Evolutionary conservation across 2,888 invertebrate genomes (phyloP).

Genomic region (Oeneis ivallda): DNA sequence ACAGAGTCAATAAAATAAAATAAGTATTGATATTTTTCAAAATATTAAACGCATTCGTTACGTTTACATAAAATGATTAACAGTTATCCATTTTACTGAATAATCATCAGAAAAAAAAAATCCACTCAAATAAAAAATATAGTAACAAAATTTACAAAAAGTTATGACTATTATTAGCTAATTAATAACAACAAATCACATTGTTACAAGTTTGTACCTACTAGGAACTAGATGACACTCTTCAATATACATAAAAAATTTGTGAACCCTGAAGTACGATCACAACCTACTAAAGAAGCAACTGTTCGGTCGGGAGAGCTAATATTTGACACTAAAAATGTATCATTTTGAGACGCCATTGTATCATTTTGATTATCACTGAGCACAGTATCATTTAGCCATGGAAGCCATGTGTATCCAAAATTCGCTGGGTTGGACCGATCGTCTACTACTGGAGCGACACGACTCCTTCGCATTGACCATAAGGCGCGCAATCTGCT

Average conservation of each 20-base stretch:
- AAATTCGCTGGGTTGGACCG: slow-evolving; percentile 86
- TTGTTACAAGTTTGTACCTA: not conserved
- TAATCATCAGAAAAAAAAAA: not conserved
- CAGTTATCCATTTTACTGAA: not conserved
- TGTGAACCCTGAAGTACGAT: slow-evolving; percentile 55
- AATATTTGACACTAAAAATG: slow-evolving; percentile 1
- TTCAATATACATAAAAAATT: slow-evolving; percentile 70
- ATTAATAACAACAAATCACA: slow-evolving; percentile 13
- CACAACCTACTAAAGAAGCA: slow-evolving; percentile 56
- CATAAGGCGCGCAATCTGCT: slow-evolving; percentile 67
- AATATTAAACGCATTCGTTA: too few species aligned
- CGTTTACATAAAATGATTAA: too few species aligned
- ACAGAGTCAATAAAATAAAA: not conserved
- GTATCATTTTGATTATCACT: slow-evolving; percentile 17
- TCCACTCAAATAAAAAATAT: not conserved
- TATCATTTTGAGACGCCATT: slow-evolving; percentile 5
- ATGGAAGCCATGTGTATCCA: slow-evolving; percentile 87
- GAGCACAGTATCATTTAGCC: slow-evolving; percentile 55
- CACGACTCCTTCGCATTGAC: slow-evolving; percentile 74
- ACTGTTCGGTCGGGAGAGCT: slow-evolving; percentile 44
- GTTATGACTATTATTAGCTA: not conserved
- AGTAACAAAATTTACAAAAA: slow-evolving; percentile 10
- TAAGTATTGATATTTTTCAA: too few species aligned
- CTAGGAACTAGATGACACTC: slow-evolving; percentile 56
- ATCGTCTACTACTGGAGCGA: slow-evolving; percentile 69